These are phyloP conservation scores for Sycophila sp. DNA, from an alignment of 1,140 invertebrate species.

Conservation along the genomic window DNA sequence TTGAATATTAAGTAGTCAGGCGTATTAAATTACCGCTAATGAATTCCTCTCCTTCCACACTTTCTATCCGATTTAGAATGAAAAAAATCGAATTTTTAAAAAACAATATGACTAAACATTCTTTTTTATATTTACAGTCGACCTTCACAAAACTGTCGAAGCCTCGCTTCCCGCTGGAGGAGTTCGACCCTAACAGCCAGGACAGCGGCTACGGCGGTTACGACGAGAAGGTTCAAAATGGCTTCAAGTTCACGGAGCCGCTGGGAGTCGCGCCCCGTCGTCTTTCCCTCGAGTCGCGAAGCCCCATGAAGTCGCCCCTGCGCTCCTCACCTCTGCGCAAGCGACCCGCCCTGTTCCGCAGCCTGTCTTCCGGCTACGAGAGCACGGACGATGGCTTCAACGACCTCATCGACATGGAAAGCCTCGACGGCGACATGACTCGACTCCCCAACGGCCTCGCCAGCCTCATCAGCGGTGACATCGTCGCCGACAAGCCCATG, in stretches of 20 bases:
- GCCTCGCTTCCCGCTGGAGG: conserved; percentile 55
- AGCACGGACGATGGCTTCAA: conserved; percentile 76
- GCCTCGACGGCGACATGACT: conserved; percentile 55
- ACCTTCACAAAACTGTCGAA: conserved; percentile 35
- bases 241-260: conserved; percentile 67
- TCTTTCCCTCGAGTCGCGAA: conserved; percentile 52
- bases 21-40: not conserved
- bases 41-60: not conserved
- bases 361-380: conserved; percentile 69
- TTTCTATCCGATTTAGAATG: not conserved
- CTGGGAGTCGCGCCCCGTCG: conserved; percentile 63
- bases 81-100: no score
- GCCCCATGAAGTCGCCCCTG: conserved; percentile 58
- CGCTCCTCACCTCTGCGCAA: conserved; percentile 40
- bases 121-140: conserved; percentile 41
- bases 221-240: conserved; percentile 44
- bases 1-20: not conserved
- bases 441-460: conserved; percentile 51
- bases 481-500: conserved; percentile 48
- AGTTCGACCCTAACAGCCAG: conserved; percentile 69
- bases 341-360: conserved; percentile 58
- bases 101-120: not conserved
- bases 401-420: conserved; percentile 74
- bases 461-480: conserved; percentile 53
- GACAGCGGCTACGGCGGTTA: conserved; percentile 69